These are phyloP conservation scores for Caenorhabditis angaria DNA, from an alignment of 2,888 invertebrate species.

Conservation along the genomic window DNA sequence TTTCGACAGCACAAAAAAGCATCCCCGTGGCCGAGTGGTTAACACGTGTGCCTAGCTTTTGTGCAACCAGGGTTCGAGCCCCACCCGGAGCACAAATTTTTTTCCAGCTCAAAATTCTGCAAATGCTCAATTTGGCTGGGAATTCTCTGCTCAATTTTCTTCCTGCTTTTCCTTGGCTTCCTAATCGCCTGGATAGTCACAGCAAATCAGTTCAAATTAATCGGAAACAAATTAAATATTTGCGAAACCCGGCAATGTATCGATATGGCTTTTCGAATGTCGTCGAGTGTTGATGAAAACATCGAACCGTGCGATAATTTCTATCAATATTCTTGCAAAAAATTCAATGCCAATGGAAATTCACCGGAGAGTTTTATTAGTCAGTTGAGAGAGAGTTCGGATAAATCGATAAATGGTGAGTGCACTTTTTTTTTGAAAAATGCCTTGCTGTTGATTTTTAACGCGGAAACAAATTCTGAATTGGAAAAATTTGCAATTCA, in stretches of 20 bases:
- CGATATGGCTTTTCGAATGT: conserved; percentile 55
- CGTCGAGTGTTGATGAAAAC: conserved; percentile 51
- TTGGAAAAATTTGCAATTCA: neutral
- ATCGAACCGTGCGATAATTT: conserved; percentile 58
- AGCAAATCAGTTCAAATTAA: conserved; percentile 49
- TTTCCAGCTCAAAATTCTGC: conserved; percentile 44
- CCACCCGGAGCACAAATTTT: neutral
- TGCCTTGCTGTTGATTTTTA: too few species aligned
- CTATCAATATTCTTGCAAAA: conserved; percentile 52
- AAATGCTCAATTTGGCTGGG: conserved; percentile 48
- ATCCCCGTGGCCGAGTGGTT: neutral
- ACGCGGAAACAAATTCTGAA: neutral
- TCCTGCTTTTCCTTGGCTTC: conserved; percentile 46
- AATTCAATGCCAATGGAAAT: conserved; percentile 45
- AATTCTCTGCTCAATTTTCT: conserved; percentile 45
- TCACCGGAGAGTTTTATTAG: conserved; percentile 45
- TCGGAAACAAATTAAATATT: conserved; percentile 41
- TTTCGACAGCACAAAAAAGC: neutral
- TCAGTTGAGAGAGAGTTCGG: conserved; percentile 35
- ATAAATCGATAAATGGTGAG: conserved; percentile 38
- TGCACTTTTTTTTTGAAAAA: neutral
- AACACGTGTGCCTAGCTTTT: too few species aligned
- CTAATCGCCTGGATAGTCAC: conserved; percentile 58
- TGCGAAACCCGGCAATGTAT: conserved; percentile 55
- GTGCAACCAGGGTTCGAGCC: neutral